Conservation (phyloP, 92 coral and sea anemone genomes). For the Montipora capitata region DNA sequence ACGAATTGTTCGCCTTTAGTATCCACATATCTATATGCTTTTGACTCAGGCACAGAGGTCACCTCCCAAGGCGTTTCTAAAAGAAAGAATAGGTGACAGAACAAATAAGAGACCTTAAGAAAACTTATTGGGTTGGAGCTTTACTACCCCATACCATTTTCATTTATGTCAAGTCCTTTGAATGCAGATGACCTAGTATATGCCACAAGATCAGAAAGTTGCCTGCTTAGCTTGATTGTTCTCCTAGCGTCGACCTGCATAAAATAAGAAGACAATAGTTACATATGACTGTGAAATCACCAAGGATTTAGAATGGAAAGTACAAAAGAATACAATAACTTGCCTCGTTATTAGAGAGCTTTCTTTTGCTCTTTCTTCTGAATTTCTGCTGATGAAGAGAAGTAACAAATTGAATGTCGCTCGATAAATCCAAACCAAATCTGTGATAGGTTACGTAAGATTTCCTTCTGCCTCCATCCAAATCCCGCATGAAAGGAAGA, state of each 20-base stretch:
- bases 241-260: conserved; percentile 35
- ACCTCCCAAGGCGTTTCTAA: conserved; percentile 81
- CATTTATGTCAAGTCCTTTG: conserved; percentile 79
- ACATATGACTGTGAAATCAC: neutral
- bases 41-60: conserved; percentile 82
- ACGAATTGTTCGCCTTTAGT: conserved; percentile 85
- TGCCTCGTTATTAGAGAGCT: conserved; percentile 30
- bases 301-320: neutral
- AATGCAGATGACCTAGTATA: conserved; percentile 83
- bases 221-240: conserved; percentile 81
- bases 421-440: neutral
- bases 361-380: conserved; percentile 30
- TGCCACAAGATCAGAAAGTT: conserved; percentile 88
- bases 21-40: conserved; percentile 83
- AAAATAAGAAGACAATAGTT: neutral
- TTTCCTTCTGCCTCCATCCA: no score
- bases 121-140: neutral
- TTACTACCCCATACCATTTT: conserved; percentile 69
- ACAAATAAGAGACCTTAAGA: neutral
- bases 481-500: no score
- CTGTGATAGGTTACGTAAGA: neutral
- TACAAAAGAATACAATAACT: neutral
- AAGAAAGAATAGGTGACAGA: neutral
- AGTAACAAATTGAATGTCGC: neutral
- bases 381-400: conserved; percentile 22